Percentiles rank a stretch among this genome's conserved stretches.
These are phyloP conservation scores for Spatulosminthurus flaviceps DNA, from an alignment of 2,888 invertebrate genomes.

Conservation along the genomic window DNA sequence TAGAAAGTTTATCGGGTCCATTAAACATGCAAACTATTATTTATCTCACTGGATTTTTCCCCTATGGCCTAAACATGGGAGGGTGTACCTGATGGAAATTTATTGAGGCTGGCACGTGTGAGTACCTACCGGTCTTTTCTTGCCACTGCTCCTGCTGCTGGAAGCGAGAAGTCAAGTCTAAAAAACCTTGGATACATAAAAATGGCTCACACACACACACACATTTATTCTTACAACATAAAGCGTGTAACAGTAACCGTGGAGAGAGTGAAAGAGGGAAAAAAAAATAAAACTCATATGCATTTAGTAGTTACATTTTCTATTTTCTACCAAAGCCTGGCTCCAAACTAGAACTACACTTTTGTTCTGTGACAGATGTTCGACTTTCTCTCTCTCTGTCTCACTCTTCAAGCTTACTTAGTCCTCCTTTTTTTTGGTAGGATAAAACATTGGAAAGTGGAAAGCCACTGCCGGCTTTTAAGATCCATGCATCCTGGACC, in stretches of 20 bases:
- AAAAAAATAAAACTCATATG: conserved; percentile 3
- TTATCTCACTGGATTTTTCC: conserved; percentile 24
- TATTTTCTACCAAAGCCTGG: background rate
- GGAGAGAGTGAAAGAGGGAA: background rate
- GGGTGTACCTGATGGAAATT: conserved; percentile 18
- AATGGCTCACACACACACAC: background rate
- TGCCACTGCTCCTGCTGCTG: background rate
- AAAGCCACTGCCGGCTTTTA: background rate
- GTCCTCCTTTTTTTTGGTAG: no score
- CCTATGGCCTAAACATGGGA: background rate
- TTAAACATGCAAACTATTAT: conserved; percentile 34
- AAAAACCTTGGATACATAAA: background rate
- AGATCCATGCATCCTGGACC: background rate
- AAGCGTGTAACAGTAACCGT: background rate
- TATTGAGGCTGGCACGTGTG: background rate
- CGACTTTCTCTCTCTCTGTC: background rate
- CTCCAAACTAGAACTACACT: no score
- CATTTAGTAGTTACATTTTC: background rate
- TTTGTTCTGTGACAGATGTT: conserved; percentile 12
- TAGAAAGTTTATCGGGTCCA: conserved; percentile 20
- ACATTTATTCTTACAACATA: background rate
- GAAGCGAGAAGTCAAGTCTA: background rate
- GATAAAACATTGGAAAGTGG: background rate
- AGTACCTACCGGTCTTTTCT: no score
- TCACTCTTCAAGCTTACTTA: no score